These are phyloP conservation scores for Macaca fascicularis DNA, from an alignment of 2,113 vertebrate species.

Conservation along the genomic window T2T-MFA8v1.1 NC_088377.1:94028501-94029000, in stretches of 20 bases:
- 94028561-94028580: not conserved
- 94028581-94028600: not conserved
- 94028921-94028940: not conserved
- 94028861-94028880: fast-evolving
- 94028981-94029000: not conserved
- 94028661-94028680: not conserved
- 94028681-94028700: not conserved
- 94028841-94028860: fast-evolving
- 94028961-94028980: not conserved
- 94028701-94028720: not conserved
- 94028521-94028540: too few relatives aligned
- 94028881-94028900: fast-evolving
- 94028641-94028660: not conserved
- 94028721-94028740: not conserved
- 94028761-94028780: not conserved
- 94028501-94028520: too few relatives aligned
- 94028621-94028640: not conserved
- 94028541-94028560: too few relatives aligned
- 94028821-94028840: not conserved
- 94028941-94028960: not conserved
- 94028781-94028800: not conserved
- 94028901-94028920: not conserved
- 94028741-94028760: not conserved
- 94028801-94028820: not conserved
- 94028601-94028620: not conserved